Evolutionary conservation across 2,113 vertebrate species (phyloP).

Genomic region (Cheirogaleus medius): DNA sequence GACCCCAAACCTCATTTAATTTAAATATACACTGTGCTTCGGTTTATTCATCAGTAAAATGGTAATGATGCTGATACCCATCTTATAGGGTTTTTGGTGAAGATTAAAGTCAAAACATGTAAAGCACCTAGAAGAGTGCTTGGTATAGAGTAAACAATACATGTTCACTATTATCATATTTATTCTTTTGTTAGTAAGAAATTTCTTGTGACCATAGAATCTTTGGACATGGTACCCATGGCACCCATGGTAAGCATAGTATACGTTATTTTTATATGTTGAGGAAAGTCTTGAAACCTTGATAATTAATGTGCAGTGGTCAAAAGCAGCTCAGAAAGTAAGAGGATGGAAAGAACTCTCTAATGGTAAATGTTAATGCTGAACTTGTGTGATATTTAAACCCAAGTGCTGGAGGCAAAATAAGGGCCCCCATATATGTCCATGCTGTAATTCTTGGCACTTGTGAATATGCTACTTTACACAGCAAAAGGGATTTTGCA

Average conservation of each 20-base stretch:
- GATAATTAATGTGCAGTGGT: not conserved
- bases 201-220: not conserved
- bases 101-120: not conserved
- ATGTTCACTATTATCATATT: not conserved
- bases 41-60: constrained; percentile 5
- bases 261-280: not conserved
- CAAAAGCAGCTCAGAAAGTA: not conserved
- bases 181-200: not conserved
- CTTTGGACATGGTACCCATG: not conserved
- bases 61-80: not conserved
- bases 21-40: not conserved
- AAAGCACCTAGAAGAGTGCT: not conserved
- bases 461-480: not conserved
- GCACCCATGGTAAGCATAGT: not conserved
- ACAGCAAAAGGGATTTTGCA: not conserved
- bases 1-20: not conserved
- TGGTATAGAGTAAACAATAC: not conserved
- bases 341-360: not conserved
- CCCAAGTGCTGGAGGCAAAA: not conserved
- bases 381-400: not conserved
- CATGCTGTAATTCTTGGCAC: not conserved
- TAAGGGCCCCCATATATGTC: not conserved
- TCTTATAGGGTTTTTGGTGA: not conserved
- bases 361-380: not conserved
- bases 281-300: not conserved